A percentile compares a stretch with the other conserved stretches of the same genome.
phyloP scores from a whole-genome alignment of 1,140 invertebrate species.

The Pomacea maculata region DNA sequence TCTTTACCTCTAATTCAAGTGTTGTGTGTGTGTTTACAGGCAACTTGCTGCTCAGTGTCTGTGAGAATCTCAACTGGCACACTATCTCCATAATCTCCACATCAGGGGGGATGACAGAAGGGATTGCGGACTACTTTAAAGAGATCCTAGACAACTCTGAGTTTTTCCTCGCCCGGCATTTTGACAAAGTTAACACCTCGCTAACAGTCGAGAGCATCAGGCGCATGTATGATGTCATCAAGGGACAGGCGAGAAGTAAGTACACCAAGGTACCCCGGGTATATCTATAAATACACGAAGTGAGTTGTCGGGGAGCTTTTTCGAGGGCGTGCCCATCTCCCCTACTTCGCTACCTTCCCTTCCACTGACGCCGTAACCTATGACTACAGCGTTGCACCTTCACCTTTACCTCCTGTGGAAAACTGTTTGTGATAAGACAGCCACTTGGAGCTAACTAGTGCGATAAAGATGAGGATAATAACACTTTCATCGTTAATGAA shows the following conservation, averaged over 20 bases:
- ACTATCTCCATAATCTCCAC: slow-evolving; percentile 28
- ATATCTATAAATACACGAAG: background rate
- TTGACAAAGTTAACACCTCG: slow-evolving; percentile 23
- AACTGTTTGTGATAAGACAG: too few species aligned
- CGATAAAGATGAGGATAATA: too few species aligned
- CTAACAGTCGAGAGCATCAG: slow-evolving; percentile 23
- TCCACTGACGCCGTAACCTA: background rate
- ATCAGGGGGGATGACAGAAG: slow-evolving; percentile 29
- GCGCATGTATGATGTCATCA: slow-evolving; percentile 30
- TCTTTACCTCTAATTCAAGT: too few species aligned
- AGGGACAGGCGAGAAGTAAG: slow-evolving; percentile 40
- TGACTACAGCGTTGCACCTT: background rate
- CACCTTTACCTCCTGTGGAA: background rate
- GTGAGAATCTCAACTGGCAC: slow-evolving; percentile 10
- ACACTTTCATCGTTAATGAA: too few species aligned
- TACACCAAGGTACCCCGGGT: background rate
- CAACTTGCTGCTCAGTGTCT: slow-evolving; percentile 25
- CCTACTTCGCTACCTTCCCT: background rate
- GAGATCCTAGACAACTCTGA: slow-evolving; percentile 24
- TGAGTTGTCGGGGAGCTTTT: background rate
- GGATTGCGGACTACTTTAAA: slow-evolving; percentile 25
- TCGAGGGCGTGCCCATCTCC: background rate
- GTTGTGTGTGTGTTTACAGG: slow-evolving; percentile 4
- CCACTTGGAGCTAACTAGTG: too few species aligned
- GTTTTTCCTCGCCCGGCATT: slow-evolving; percentile 18